Base-by-base conservation (phyloP, 2,113 vertebrate species). In the Nanger granti region DNA sequence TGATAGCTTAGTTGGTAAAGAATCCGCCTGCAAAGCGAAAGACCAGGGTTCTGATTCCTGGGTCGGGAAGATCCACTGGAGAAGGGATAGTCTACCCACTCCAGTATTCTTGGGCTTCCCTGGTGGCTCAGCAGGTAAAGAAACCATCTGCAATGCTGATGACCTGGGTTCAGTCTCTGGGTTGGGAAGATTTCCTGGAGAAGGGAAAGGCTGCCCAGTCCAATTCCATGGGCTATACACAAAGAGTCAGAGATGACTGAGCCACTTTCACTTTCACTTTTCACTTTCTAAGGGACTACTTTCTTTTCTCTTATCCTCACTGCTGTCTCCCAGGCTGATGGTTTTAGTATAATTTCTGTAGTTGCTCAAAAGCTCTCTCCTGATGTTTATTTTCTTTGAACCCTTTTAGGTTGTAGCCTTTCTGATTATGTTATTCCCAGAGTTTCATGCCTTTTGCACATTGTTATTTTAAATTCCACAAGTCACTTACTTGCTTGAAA, bases 401-500 rank as follows among this genome's bases (percentile, higher is more conserved):
- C 37, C 14, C 87, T 97, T 96, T 97, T 79, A 93, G 96, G 79
- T 47, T 59, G 31, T 22, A 93, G 60, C 47, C 20, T 20, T 47
- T 82, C 60, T 91, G 55, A 93, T 82, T 94, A 89, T 97, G 76
- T 97, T 95, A 57, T 22, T 57, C 55, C 18, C 18, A 55, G 69
- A 95, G 52, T 86, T 97, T 95, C 87, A 85, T 57, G 86, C 60
- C 82, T 97, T 97, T 98, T 95, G 84, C 28, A 88, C 89, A 91
- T 66, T 93, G 91, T 87, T 96, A 22, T 82, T 44, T 52, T 54
- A 95, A 89, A 79, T 94, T 92, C 76, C 66, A 54, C 1, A n/a
- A 97, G 88, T n/a, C 3, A 79, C 47, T 59, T 89, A 49, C 14
- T 90, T 47, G 55, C 73, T 93, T 90, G 34, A 57, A 41, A 93